A percentile compares a stretch with the other conserved stretches of the same genome.
phyloP scores from a whole-genome alignment of 2,113 vertebrate genomes.

The Paratilapia polleni region DNA sequence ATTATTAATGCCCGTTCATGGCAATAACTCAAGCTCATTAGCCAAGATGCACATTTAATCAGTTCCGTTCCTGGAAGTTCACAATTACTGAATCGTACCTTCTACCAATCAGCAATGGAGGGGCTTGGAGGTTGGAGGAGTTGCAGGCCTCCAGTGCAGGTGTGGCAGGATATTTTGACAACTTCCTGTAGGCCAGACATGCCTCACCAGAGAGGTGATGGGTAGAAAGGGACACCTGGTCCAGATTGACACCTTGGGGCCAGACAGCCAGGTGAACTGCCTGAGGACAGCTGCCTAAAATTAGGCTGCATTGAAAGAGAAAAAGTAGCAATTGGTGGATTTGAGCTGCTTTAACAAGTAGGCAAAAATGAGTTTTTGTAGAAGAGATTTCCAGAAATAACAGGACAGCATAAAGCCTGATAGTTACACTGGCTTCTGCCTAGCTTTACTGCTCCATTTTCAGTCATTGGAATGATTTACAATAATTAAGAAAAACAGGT shows the following conservation, averaged over 20 bases:
- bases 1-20: slow-evolving; percentile 39
- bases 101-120: background rate
- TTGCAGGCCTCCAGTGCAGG: slow-evolving; percentile 44
- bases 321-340: background rate
- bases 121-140: slow-evolving; percentile 21
- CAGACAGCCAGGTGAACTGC: slow-evolving; percentile 59
- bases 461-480: background rate
- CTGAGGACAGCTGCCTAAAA: slow-evolving; percentile 39
- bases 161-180: slow-evolving; percentile 32
- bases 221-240: slow-evolving; percentile 50
- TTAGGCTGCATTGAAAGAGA: background rate
- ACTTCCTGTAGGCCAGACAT: slow-evolving; percentile 51
- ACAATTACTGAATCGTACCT: slow-evolving; percentile 29
- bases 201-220: slow-evolving; percentile 37
- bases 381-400: background rate
- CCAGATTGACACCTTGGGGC: slow-evolving; percentile 29
- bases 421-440: background rate
- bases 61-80: slow-evolving; percentile 34
- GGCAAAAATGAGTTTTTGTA: background rate
- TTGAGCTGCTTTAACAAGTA: slow-evolving; percentile 15
- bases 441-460: background rate
- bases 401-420: background rate
- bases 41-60: slow-evolving; percentile 20
- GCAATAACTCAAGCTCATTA: slow-evolving; percentile 56
- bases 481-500: background rate